Base-by-base conservation (phyloP, 1,140 invertebrate species). In the Bicyclus anynana region DNA sequence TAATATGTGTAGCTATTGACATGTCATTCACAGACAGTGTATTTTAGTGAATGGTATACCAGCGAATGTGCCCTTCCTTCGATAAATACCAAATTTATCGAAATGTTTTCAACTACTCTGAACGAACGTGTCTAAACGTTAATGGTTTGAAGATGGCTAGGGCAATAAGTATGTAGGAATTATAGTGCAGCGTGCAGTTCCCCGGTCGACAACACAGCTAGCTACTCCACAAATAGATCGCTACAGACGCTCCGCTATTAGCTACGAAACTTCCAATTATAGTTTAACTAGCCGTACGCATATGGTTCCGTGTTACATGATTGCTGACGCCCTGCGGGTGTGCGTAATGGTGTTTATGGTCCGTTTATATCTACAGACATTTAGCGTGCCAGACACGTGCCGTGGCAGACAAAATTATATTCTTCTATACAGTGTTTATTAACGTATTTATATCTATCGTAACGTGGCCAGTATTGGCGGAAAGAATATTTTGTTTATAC, bases 141-240 rank as follows among this genome's bases (percentile, higher is more conserved):
- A 52, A 47, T 10, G 26, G 27, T 50, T 20, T 18, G 33, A 40
- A 7, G 16, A 4, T 40, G 5, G 37, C 4, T n/a, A n/a, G 37
- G 13, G 37, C 16, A 40, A 5, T 17, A 7, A 17, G 13, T 40
- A 40, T 10, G 2, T 40, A 17, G 35, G 16, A 23, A 53, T 49
- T n/a, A 42, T 35, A 47, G 21, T 37, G 38, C 33, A 38, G 20
- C 37, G 58, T n/a, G n/a, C n/a, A n/a, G n/a, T 49, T 48, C 52
- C 55, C 67, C 61, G 75, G 69, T 80, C 74, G 75, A 64, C 71
- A 77, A 69, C 73, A 73, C 72, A n/a, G n/a, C n/a, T n/a, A 49
- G 1, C 29, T 12, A 33, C 7, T 54, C 58, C 44, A 48, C 50
- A 64, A 64, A 67, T 67, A 67, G 65, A 51, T 49, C 10, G 3